These are phyloP conservation scores for Apostichopus californicus DNA, from an alignment of 35 echinoderm and acorn worm genomes.

Conservation along the genomic window DNA sequence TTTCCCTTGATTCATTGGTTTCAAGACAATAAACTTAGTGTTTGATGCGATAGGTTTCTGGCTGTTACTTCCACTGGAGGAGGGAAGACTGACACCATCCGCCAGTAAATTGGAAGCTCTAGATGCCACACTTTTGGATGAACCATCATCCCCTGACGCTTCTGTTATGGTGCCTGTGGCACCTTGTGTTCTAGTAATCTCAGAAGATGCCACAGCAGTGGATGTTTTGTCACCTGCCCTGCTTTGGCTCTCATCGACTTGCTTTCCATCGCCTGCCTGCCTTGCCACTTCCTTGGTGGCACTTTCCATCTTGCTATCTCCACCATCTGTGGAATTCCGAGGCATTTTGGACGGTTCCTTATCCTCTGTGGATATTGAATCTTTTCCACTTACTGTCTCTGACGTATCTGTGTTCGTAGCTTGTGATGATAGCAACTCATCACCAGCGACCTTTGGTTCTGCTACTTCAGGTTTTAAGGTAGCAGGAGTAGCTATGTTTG, in stretches of 20 bases:
- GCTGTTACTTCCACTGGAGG: neutral
- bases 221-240: too few species aligned
- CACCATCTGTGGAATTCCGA: too few species aligned
- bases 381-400: neutral
- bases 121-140: neutral
- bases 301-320: neutral
- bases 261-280: neutral
- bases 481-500: neutral
- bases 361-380: neutral
- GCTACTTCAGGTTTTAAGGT: neutral
- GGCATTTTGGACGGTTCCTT: neutral
- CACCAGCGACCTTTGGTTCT: neutral
- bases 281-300: neutral
- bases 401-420: neutral
- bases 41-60: too few species aligned
- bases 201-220: too few species aligned
- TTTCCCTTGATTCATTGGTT: neutral
- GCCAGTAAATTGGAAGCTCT: neutral
- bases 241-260: too few species aligned
- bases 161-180: neutral
- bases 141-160: neutral
- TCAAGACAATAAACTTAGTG: too few species aligned
- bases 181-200: neutral
- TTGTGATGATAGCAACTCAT: neutral
- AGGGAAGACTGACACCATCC: neutral